These are phyloP conservation scores for Kryphioiulus occultus DNA, from an alignment of 2,888 invertebrate species.

Conservation along the genomic window DNA sequence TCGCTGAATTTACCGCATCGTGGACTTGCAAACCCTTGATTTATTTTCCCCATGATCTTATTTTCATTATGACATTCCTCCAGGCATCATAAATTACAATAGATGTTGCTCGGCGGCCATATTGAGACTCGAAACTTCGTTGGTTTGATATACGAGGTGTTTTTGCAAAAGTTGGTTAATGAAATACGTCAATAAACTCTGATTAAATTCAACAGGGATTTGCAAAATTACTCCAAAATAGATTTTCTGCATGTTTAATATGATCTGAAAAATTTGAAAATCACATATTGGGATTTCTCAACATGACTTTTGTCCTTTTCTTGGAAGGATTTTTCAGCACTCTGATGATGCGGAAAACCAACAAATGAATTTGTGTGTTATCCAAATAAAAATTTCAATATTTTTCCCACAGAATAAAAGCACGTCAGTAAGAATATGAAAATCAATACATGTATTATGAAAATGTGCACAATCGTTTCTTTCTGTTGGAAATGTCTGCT, in stretches of 20 bases:
- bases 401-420: neutral
- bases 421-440: neutral
- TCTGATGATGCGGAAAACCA: too few species aligned
- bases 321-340: too few species aligned
- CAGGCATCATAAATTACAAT: slow-evolving; percentile 9
- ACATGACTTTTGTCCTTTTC: too few species aligned
- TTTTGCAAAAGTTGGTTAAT: neutral
- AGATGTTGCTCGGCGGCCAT: neutral
- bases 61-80: neutral
- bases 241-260: too few species aligned
- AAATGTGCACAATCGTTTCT: neutral
- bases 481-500: neutral
- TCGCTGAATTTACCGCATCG: neutral
- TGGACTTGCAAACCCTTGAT: neutral
- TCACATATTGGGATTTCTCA: too few species aligned
- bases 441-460: neutral
- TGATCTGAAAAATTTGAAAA: too few species aligned
- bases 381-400: neutral
- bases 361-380: too few species aligned
- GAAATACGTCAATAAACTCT: too few species aligned
- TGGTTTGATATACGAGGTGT: neutral
- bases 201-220: too few species aligned
- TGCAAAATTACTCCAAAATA: too few species aligned
- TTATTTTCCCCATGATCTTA: slow-evolving; percentile 23
- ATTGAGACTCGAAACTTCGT: neutral